phyloP scores from a whole-genome alignment of 37 sponge, comb jelly and placozoan species.

The Axinella damicornis region DNA sequence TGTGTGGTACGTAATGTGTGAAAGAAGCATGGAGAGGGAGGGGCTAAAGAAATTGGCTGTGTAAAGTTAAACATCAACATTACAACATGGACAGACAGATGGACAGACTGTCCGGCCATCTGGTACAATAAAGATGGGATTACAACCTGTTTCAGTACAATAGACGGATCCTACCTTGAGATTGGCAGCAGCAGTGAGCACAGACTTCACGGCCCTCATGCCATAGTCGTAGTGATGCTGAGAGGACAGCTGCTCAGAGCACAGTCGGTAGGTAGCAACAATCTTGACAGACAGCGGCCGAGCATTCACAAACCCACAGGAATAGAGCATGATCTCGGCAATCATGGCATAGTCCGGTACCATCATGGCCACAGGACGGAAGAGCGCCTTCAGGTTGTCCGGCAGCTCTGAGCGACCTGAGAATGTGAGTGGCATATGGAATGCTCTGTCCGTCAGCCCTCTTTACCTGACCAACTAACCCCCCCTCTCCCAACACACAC shows the following conservation, averaged over 20 bases:
- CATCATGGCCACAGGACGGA: constrained; percentile 99
- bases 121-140: too few species aligned
- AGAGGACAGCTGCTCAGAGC: constrained; percentile 99
- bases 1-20: not conserved
- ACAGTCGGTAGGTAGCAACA: constrained; percentile 98
- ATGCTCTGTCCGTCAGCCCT: too few species aligned
- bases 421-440: not conserved
- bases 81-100: too few species aligned
- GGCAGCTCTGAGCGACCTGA: constrained; percentile 97
- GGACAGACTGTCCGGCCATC: too few species aligned
- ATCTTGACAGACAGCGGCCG: constrained; percentile 99
- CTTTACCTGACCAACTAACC: too few species aligned
- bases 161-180: constrained; percentile 67
- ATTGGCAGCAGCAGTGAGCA: constrained; percentile 98
- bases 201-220: constrained; percentile 99
- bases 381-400: constrained; percentile 97
- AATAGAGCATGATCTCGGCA: constrained; percentile 98
- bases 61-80: too few species aligned
- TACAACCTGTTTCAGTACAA: too few species aligned
- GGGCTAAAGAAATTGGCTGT: too few species aligned
- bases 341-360: constrained; percentile 99
- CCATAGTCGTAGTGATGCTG: constrained; percentile 99
- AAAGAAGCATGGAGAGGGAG: too few species aligned
- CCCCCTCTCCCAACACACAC: too few species aligned
- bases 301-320: constrained; percentile 98